Evolutionary conservation across 2,797 vertebrate genomes (phyloP).

Genomic region (Lemur catta): DNA sequence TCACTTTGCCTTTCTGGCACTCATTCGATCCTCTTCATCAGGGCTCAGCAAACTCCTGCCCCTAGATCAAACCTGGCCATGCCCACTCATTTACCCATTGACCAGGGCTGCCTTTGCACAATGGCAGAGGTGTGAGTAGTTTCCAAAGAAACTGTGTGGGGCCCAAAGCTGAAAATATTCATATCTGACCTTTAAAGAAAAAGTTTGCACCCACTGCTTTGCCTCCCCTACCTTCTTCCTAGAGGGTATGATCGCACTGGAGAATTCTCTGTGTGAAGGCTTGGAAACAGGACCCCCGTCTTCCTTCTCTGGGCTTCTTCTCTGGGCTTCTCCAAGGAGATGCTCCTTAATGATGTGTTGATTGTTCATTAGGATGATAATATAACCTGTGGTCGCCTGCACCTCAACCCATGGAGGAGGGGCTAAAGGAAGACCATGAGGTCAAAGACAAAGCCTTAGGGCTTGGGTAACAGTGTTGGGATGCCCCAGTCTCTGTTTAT

Average conservation of each 20-base stretch:
- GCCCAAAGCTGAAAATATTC: not conserved
- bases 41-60: not conserved
- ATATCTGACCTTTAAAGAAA: not conserved
- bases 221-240: not conserved
- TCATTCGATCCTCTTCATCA: not conserved
- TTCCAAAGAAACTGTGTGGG: not conserved
- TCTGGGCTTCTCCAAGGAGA: conserved; percentile 2
- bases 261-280: not conserved
- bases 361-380: not conserved
- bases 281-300: not conserved
- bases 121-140: not conserved
- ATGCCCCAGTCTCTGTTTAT: conserved; percentile 54
- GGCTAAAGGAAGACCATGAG: not conserved
- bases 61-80: not conserved
- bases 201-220: not conserved
- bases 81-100: not conserved
- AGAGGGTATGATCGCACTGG: not conserved
- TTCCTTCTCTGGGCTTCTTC: not conserved
- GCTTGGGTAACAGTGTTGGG: not conserved
- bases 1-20: not conserved
- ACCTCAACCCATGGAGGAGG: not conserved
- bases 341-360: not conserved
- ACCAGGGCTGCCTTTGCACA: not conserved
- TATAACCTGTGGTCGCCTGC: not conserved
- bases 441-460: conserved; percentile 16